Evolutionary conservation across 2,888 invertebrate genomes (phyloP).

Genomic region (Coelopa pilipes): DNA sequence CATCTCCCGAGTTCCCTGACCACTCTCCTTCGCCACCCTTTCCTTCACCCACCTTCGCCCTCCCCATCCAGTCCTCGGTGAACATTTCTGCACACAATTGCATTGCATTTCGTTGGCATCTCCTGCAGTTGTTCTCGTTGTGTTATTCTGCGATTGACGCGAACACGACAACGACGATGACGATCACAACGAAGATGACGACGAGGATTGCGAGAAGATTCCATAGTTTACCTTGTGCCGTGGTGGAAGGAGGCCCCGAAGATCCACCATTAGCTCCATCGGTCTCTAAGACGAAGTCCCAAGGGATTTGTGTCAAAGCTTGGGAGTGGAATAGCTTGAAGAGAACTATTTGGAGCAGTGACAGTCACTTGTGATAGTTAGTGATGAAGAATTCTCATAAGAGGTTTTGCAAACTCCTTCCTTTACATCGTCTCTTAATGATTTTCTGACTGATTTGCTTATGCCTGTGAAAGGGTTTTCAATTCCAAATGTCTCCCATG

Average conservation of each 20-base stretch:
- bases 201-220: neutral
- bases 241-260: neutral
- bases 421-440: too few species aligned
- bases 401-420: too few species aligned
- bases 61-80: neutral
- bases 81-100: constrained; percentile 7
- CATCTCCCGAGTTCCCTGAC: neutral
- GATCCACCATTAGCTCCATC: neutral
- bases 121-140: neutral
- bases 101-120: constrained; percentile 2
- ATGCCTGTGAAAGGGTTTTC: too few species aligned
- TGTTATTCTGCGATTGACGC: too few species aligned
- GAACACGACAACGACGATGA: neutral
- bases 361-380: too few species aligned
- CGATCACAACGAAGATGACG: neutral
- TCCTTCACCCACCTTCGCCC: neutral
- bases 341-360: too few species aligned
- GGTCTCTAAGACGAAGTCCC: too few species aligned
- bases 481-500: too few species aligned
- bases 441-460: too few species aligned
- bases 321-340: too few species aligned
- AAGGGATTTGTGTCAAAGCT: neutral
- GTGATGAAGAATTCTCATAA: too few species aligned
- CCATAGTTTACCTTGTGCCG: neutral
- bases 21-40: neutral